Conservation (phyloP, 2,888 invertebrate genomes). For the Eristalis pertinax region DNA sequence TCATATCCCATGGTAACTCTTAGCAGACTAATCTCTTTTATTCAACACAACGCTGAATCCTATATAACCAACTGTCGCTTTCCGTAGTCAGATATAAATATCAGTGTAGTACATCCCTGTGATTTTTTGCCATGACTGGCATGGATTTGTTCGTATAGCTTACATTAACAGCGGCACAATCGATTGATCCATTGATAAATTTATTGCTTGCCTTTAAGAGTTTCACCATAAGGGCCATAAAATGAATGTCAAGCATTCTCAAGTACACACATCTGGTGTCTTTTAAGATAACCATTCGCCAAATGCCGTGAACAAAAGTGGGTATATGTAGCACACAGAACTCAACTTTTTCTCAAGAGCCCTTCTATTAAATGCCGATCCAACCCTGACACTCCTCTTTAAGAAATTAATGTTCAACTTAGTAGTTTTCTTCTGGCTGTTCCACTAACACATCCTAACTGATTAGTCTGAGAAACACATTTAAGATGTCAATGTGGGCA, state of each 20-base stretch:
- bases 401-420: background rate
- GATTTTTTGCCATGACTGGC: too few relatives aligned
- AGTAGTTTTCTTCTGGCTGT: background rate
- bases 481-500: background rate
- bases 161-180: too few relatives aligned
- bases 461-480: background rate
- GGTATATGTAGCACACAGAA: background rate
- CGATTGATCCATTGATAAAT: background rate
- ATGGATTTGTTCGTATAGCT: too few relatives aligned
- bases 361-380: background rate
- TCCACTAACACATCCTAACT: background rate
- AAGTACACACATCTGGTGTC: too few relatives aligned
- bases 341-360: background rate
- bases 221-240: background rate
- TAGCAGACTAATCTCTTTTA: too few relatives aligned
- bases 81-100: too few relatives aligned
- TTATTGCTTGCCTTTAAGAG: background rate
- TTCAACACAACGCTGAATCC: too few relatives aligned
- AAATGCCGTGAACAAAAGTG: too few relatives aligned
- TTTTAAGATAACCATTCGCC: background rate
- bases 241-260: too few relatives aligned
- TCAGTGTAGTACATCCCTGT: too few relatives aligned
- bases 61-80: too few relatives aligned
- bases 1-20: too few relatives aligned
- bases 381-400: background rate